phyloP scores from a whole-genome alignment of 2,888 invertebrate species.

The Diadegma fenestrale region DNA sequence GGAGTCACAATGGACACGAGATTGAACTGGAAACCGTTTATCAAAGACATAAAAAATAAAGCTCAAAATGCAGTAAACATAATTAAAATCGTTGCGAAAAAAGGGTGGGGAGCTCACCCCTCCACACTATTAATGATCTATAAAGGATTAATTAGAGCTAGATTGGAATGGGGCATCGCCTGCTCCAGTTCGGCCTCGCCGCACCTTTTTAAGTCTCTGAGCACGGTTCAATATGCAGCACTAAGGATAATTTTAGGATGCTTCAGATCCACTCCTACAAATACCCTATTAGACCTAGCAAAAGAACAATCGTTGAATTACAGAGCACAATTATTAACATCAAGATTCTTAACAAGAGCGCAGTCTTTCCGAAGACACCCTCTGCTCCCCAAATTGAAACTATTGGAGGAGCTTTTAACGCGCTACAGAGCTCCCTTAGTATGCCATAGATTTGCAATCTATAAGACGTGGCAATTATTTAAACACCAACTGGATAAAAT shows the following conservation, averaged over 20 bases:
- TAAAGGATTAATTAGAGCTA: conserved; percentile 25
- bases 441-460: background rate
- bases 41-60: background rate
- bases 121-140: conserved; percentile 17
- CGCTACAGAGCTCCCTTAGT: background rate
- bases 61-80: background rate
- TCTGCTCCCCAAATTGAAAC: conserved; percentile 5
- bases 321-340: background rate
- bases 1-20: conserved; percentile 31
- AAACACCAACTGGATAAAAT: background rate
- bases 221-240: background rate
- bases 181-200: conserved; percentile 1
- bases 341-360: background rate
- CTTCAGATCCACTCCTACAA: conserved; percentile 24
- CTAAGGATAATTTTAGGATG: background rate
- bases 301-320: background rate
- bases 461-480: background rate
- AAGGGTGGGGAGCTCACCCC: conserved; percentile 39
- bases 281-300: background rate
- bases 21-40: conserved; percentile 33
- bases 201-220: background rate
- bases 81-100: conserved; percentile 4
- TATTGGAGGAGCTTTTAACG: background rate
- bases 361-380: background rate
- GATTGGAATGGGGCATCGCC: conserved; percentile 13